Percentiles rank a stretch among this genome's conserved stretches.
These are phyloP conservation scores for Monodelphis domestica DNA, from an alignment of 2,797 vertebrate genomes.

Conservation along the genomic window DNA sequence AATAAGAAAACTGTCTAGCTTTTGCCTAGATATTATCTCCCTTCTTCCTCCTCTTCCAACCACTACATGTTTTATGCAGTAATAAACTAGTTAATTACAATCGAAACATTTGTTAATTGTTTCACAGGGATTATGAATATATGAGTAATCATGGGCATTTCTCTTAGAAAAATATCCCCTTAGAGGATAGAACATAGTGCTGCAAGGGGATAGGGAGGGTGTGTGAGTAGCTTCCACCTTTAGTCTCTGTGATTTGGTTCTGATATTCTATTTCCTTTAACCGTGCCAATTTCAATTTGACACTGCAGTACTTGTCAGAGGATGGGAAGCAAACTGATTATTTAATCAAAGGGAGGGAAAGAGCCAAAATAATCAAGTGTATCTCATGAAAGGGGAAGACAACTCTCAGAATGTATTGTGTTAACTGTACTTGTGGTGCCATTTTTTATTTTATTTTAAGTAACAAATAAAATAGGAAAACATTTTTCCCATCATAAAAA, in stretches of 20 bases:
- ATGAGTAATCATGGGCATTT: not conserved
- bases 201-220: not conserved
- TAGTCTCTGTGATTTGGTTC: slow-evolving; percentile 78
- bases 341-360: slow-evolving; percentile 79
- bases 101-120: slow-evolving; percentile 7
- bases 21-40: slow-evolving; percentile 5
- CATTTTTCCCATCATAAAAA: slow-evolving; percentile 85
- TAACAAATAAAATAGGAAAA: slow-evolving; percentile 86
- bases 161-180: slow-evolving; percentile 54
- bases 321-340: slow-evolving; percentile 78
- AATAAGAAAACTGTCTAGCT: slow-evolving; percentile 14
- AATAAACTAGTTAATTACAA: slow-evolving; percentile 10
- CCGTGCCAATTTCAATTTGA: slow-evolving; percentile 83
- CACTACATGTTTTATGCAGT: not conserved
- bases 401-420: slow-evolving; percentile 63
- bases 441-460: slow-evolving; percentile 83
- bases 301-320: slow-evolving; percentile 76
- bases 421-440: slow-evolving; percentile 66
- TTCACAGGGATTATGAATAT: slow-evolving; percentile 10
- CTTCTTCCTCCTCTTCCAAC: not conserved
- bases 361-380: slow-evolving; percentile 77
- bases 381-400: slow-evolving; percentile 68
- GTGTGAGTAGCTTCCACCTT: slow-evolving; percentile 67
- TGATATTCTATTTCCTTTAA: slow-evolving; percentile 81
- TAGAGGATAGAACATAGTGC: slow-evolving; percentile 34